Base-by-base conservation (phyloP, 2,888 invertebrate species). In the Hirtodrosophila histrioides region DNA sequence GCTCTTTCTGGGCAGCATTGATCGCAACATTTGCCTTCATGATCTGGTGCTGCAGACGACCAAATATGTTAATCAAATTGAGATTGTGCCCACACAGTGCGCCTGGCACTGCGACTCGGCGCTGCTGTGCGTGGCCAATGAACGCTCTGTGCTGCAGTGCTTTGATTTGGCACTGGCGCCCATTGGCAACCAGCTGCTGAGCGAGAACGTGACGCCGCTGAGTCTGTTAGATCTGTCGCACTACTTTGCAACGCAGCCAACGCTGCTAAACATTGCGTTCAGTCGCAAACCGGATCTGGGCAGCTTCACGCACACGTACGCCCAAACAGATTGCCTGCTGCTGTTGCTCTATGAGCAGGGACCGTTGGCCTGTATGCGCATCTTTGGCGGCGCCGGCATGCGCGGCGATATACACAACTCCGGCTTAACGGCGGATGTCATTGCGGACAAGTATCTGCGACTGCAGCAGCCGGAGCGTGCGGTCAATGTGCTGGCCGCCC, bases 1-100 rank as follows among this genome's bases (percentile, higher is more conserved):
- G 80, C 92, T 98, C 7, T 92, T 97, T 27, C 91, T 96, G 43
- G 96, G 97, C 7, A 97, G 97, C 87, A 95, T 96, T 48, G 97
- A 98, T 92, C 96, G 96, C 4, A 95, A 96, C 3, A 91, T 98
- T 67, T 96, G 95, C 39, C 92, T 98, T 24, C 94, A 96, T 80
- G 97, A 98, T 92, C 93, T 95, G 62, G 92, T 93, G 27, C 94
- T 94, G 69, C 96, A 96, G 44, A 93, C 95, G 0, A 97, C 96
- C 4, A 94, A 94, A 88, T 94, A 95, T 12, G 94, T 95, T 3
- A 70, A 90, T 36, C 95, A 95, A 90, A 95, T 96, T 56, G 94
- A 95, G 56, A 96, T 98, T 92, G 97, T 94, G 77, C 95, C 96
- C 24, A 94, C 94, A 31, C 92, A 94, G 70, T 93, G 94, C 36